Evolutionary conservation across 2,888 invertebrate species (phyloP), one percentile per base, ranked within the genome.

Genomic region (Drosophila lutescens): DNA sequence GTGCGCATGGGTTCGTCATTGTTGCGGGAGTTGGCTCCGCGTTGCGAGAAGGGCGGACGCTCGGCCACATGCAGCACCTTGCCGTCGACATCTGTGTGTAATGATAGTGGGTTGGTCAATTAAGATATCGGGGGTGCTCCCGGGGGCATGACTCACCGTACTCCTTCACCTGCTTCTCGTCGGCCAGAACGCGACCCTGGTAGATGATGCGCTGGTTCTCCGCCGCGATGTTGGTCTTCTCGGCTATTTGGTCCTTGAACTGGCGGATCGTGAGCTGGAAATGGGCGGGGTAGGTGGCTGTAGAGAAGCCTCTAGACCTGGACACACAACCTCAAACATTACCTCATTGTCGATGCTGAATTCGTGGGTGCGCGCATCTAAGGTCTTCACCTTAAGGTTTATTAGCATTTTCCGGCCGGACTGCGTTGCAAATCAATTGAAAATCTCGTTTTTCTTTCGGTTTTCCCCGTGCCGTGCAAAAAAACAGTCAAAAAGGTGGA

Each of bases 31-130:
- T 80, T 86, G 57, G 88, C 77, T 77, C 78, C 91, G 49, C 90
- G 89, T 40, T 92, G 84, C 53, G 93, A 93, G 1, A 98, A 98
- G 0, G 98, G 98, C 5, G 97, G 95, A 30, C 97, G 94, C 91
- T 97, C 96, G 17, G 98, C 98, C 90, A 98, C 94, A 91, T 98
- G 98, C 57, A 98, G 95, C 36, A 98, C 98, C 93, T 98, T 98
- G 2, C 97, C 98, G 90, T 97, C 94, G 26, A 98, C 96, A 93
- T 96, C 98, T 97, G 89, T 1, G 38, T 10, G 15, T 1, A 20
- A n/a, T 7, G 30, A n/a, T 9, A 26, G 30, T 30, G 8, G 7
- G 5, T 51, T 23, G 23, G 17, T 41, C n/a, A n/a, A n/a, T n/a
- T n/a, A n/a, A n/a, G 17, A 32, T 32, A 8, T 9, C 1, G 15